Base-by-base conservation (phyloP, 2,113 vertebrate genomes). In the Etia nguti region DNA sequence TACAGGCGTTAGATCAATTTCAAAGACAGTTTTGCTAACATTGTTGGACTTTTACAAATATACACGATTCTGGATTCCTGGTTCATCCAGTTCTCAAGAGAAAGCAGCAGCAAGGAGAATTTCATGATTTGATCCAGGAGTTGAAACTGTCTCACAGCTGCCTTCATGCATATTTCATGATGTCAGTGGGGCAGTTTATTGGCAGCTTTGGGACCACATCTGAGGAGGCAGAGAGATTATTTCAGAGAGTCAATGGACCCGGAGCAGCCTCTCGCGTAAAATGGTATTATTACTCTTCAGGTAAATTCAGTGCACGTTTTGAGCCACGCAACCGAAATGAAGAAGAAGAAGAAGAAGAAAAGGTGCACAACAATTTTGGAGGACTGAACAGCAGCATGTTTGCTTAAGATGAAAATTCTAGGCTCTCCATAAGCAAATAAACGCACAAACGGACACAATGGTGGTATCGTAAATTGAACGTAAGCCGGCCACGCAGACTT, bases 101-200 rank as follows among this genome's bases (percentile, higher is more conserved):
- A n/a, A 65, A 65, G 60, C 60, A 65, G 34, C 60, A 65, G 60
- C 60, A 65, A 65, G 60, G 60, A 65, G 34, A n/a, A 22, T 38
- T 38, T 65, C 22, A 65, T 22, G 60, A 34, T 65, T 65, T 65
- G 34, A 65, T 65, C 0, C 34, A 38, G 10, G 60, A 65, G 34
- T 38, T 65, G 60, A 65, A 38, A 38, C 20, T 34, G 6, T 7
- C 6, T 34, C 31, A 34, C 31, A 34, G 31, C 31, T 13, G 60
- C 60, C 20, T 65, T 65, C 20, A 13, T 38, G 60, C 6, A 38
- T 65, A 38, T 65, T 8, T 65, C 60, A 34, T 65, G 60, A 65
- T 13, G 60, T 65, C 60, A 65, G 34, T 13, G 60, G 34, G 60
- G 20, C 20, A 38, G 60, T 65, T 65, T 65, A 65, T 65, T n/a